Evolutionary conservation across 2,797 vertebrate species (phyloP), one percentile per base, ranked within the genome.

Genomic region (Graptemys geographica): DNA sequence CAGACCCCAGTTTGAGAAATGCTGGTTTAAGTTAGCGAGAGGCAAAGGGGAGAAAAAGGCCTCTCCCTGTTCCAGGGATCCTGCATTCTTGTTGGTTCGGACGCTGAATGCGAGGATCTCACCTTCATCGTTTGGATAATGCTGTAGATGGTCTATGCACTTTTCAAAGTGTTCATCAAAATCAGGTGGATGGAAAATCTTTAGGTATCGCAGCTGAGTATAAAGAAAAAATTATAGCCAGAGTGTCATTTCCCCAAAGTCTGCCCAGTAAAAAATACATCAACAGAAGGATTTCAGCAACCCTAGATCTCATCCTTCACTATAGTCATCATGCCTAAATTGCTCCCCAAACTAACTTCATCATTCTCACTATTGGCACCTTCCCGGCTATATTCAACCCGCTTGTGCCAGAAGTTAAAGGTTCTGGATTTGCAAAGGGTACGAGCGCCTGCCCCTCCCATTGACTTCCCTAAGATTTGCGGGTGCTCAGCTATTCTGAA

Each of bases 131-230:
- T 84, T 84, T 25, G 44, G 87, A 86, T 95, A 96, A 90, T 83
- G 92, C 76, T 90, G 94, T 28, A 95, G 90, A 76, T 95, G 93
- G 91, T 87, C 15, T 5, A 96, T 92, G 83, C 94, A 96, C 92
- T 96, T 96, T 87, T 94, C 91, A 93, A 95, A 96, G 93, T 96
- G 96, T 44, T 96, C 90, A 93, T 91, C 90, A 89, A 96, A 96
- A 88, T 96, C 94, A 95, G 96, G 94, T 81, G 89, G 90, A 87
- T 83, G 89, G 86, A 82, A 87, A 89, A 91, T 88, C 79, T 59
- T 44, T 82, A 92, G 90, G 82, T 96, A 89, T 94, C 90, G 95
- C 87, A 96, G 86, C 94, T 96, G 90, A 59, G 28, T 37, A 74
- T 41, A 1, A 83, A 81, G 90, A 91, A 25, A 53, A 74, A 41